Conservation (phyloP, 2,888 invertebrate genomes). For the Lithodes maja region DNA sequence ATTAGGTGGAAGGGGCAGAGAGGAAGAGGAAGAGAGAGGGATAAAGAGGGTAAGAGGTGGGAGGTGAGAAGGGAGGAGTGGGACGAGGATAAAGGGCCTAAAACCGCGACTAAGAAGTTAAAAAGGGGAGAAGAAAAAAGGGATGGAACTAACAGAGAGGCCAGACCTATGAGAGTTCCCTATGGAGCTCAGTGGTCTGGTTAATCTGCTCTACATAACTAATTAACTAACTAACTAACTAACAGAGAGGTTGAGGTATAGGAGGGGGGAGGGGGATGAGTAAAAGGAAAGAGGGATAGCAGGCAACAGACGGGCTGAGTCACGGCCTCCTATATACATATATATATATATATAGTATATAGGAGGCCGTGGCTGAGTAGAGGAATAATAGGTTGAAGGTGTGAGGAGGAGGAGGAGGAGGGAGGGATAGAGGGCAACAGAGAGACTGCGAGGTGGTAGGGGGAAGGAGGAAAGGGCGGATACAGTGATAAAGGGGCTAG, state of each 20-base stretch:
- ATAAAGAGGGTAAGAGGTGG: background rate
- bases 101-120: background rate
- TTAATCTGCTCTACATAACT: too few species aligned
- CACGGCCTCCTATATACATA: too few species aligned
- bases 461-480: background rate
- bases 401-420: background rate
- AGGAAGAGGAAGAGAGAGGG: constrained; percentile 20
- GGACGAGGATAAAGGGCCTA: background rate
- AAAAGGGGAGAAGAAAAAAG: background rate
- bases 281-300: background rate
- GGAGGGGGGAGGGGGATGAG: background rate
- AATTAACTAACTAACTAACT: too few species aligned
- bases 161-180: too few species aligned
- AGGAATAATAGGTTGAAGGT: background rate
- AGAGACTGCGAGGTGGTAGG: background rate
- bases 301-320: too few species aligned
- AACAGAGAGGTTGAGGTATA: background rate
- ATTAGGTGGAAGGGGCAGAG: constrained; percentile 7
- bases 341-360: background rate
- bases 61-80: constrained; percentile 18
- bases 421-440: background rate
- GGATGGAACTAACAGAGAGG: background rate
- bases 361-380: background rate
- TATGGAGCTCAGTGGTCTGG: too few species aligned
- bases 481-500: background rate